Base-by-base conservation (phyloP, 35 echinoderm and acorn worm species). In the Acanthaster planci region DNA sequence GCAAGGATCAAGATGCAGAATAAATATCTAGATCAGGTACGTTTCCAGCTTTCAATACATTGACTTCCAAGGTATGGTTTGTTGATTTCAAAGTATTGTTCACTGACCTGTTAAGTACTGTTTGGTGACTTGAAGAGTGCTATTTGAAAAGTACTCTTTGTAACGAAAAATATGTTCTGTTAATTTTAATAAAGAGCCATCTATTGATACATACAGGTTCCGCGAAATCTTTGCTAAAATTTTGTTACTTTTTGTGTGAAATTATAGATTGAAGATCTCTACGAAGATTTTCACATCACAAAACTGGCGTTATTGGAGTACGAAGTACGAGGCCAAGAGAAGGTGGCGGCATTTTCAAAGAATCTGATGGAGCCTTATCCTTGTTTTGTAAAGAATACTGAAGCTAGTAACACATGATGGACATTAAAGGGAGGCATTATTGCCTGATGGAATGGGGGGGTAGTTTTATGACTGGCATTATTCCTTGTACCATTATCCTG, bases 201-300 rank as follows among this genome's bases (percentile, higher is more conserved):
- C n/a, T n/a, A n/a, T n/a, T n/a, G n/a, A n/a, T n/a, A n/a, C n/a
- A n/a, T n/a, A 5, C 42, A 47, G 12, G 21, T 3, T 37, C 5
- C 39, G 8, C 29, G 7, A 32, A 37, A 10, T 79, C 0, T 79
- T 19, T 82, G 1, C 26, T 52, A 52, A 5, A 40, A 72, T 26
- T 77, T 7, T 22, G 14, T 85, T 50, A 19, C 77, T 76, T 22
- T 37, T 3, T 84, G 60, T 27, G 78, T 76, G 47, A 38, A 84
- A 80, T 26, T 58, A n/a, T n/a, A 97, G 95, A 97, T 97, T 91
- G 87, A 97, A 59, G 95, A 97, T 85, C 80, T 97, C 7, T 97
- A 97, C 78, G 95, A 97, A 86, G 95, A 97, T 78, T 97, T 97
- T 72, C 84, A 97, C 83, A 89, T 97, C 26, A 97, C 91, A 1